Percentiles rank a stretch among this genome's conserved stretches.
These are phyloP conservation scores for Nerophis lumbriciformis DNA, from an alignment of 2,113 vertebrate species.

Conservation along the genomic window DNA sequence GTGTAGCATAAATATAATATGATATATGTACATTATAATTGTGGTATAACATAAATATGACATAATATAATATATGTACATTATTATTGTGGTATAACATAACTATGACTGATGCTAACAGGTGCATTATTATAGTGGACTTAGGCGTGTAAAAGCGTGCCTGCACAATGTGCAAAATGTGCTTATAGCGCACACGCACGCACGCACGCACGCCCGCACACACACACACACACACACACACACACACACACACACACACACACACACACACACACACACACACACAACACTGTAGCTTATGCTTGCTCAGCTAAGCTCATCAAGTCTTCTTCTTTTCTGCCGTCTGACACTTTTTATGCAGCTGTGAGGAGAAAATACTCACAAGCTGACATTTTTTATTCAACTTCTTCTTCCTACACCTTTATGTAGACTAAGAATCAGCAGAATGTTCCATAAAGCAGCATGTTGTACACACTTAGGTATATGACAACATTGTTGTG, in stretches of 20 bases:
- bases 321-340: conserved; percentile 64
- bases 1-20: too few relatives aligned
- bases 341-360: conserved; percentile 50
- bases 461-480: too few relatives aligned
- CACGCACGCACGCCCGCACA: not conserved
- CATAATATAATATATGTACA: too few relatives aligned
- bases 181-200: conserved; percentile 59
- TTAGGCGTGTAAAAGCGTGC: conserved; percentile 58
- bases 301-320: conserved; percentile 62
- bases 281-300: too few relatives aligned
- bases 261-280: too few relatives aligned
- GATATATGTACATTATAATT: too few relatives aligned
- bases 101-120: conserved; percentile 7
- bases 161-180: conserved; percentile 61
- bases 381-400: conserved; percentile 18
- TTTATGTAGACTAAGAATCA: conserved; percentile 46
- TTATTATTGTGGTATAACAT: too few relatives aligned
- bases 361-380: conserved; percentile 21
- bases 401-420: conserved; percentile 40
- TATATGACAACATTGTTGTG: too few relatives aligned
- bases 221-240: too few relatives aligned
- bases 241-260: too few relatives aligned
- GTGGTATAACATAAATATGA: too few relatives aligned
- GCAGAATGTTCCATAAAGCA: not conserved
- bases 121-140: conserved; percentile 36